Base-by-base conservation (phyloP, 2,888 invertebrate genomes). In the Callyntrura guangdongensis region DNA sequence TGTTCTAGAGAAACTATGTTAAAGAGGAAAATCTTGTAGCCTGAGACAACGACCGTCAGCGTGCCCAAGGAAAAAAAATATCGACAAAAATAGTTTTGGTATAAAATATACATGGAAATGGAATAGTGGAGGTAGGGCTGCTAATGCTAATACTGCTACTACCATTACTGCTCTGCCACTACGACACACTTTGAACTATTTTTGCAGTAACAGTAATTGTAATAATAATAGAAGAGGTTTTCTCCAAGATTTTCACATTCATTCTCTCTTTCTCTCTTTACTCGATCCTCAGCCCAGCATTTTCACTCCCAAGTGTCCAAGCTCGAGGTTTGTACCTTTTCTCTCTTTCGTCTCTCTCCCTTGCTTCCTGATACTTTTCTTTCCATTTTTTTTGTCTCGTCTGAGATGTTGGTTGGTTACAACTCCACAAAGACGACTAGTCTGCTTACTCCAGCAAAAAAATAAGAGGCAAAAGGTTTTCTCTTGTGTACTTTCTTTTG, bases 171-270 rank as follows among this genome's bases (percentile, higher is more conserved):
- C 6, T 6, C 36, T 47, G 11, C 49, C 11, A 77, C 49, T 14
- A 53, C 22, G 1, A 3, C n/a, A 36, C 49, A 74, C 47, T 74
- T 53, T 36, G 22, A 12, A n/a, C 27, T 36, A 14, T 61, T 82
- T 82, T 82, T 61, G 64, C 82, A 64, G 82, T 86, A 74, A 74
- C 61, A 59, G 20, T 74, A 86, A 86, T 86, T 86, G 81, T 61
- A 81, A 81, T 61, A 84, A 67, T 64, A 85, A 69, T 61, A 77
- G 49, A 81, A 36, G 36, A 36, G 36, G 86, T 64, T n/a, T 79
- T 85, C 61, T 47, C 77, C 49, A 79, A 87, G 86, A 87, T 87
- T 87, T 81, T 87, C 87, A 67, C 81, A 87, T 79, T 87, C 64
- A 36, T 85, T 85, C 69, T 64, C 22, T 47, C 36, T 22, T n/a